These are phyloP conservation scores for Calliphora vomitoria DNA, from an alignment of 2,888 invertebrate species.

Conservation along the genomic window DNA sequence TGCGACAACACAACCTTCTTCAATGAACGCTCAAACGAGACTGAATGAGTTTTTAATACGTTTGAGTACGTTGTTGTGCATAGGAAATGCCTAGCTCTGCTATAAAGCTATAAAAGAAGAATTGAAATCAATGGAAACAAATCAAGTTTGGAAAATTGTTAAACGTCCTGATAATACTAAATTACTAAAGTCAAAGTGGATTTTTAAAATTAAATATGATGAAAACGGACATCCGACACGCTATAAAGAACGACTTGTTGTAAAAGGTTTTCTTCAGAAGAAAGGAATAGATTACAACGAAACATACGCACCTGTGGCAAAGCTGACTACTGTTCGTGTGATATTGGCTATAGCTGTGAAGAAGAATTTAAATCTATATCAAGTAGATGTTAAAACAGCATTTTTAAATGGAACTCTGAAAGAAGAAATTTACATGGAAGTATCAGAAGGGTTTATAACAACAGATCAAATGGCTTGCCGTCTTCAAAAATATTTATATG, in stretches of 20 bases:
- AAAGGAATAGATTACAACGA: conserved; percentile 13
- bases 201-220: conserved; percentile 33
- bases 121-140: conserved; percentile 31
- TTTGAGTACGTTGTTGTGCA: no score
- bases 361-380: conserved; percentile 17
- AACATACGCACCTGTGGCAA: no score
- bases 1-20: no score
- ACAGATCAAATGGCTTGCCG: conserved; percentile 2
- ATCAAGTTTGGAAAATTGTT: conserved; percentile 17
- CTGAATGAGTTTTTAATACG: no score
- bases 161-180: conserved; percentile 5
- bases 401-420: conserved; percentile 33
- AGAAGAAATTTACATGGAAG: conserved; percentile 14
- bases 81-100: no score
- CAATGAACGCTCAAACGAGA: no score
- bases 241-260: conserved; percentile 42
- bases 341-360: conserved; percentile 27
- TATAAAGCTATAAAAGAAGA: conserved; percentile 41
- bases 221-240: conserved; percentile 19
- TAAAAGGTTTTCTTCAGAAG: conserved; percentile 33
- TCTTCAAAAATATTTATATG: conserved; percentile 35
- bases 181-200: conserved; percentile 44
- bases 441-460: conserved; percentile 23
- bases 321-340: no score
- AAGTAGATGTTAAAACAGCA: conserved; percentile 47